Percentiles rank a stretch among this genome's conserved stretches.
phyloP scores from a whole-genome alignment of 1,140 invertebrate genomes.

The Lordiphosa stackelbergi region DNA sequence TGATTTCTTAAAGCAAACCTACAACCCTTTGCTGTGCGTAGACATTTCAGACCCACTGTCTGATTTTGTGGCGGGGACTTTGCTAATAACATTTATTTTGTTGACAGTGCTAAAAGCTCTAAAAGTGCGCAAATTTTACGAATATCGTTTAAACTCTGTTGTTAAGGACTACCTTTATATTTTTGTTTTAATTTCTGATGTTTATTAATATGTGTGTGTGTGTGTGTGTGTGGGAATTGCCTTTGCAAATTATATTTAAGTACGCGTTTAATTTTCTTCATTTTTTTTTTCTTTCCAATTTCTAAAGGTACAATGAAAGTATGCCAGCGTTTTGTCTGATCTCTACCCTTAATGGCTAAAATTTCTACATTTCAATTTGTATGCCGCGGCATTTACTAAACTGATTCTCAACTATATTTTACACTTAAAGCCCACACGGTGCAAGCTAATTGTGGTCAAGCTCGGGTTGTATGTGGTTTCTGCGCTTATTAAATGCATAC shows the following conservation, averaged over 20 bases:
- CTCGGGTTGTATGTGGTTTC: slow-evolving; percentile 63
- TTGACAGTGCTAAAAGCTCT: slow-evolving; percentile 71
- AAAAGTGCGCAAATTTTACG: slow-evolving; percentile 65
- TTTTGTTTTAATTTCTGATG: slow-evolving; percentile 9
- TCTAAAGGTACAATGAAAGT: too few species aligned
- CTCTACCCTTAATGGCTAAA: too few species aligned
- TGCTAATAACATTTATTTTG: slow-evolving; percentile 62
- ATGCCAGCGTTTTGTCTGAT: too few species aligned
- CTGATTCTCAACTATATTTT: not conserved
- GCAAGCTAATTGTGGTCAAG: slow-evolving; percentile 27
- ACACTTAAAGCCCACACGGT: too few species aligned
- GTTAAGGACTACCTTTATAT: slow-evolving; percentile 7
- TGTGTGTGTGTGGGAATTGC: slow-evolving; percentile 10
- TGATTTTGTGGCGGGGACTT: not conserved
- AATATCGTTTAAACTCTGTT: slow-evolving; percentile 31
- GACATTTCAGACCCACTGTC: not conserved
- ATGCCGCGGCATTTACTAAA: too few species aligned
- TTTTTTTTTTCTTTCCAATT: not conserved
- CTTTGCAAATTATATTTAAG: slow-evolving; percentile 25
- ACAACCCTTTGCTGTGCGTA: not conserved
- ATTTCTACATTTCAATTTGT: too few species aligned
- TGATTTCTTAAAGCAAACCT: not conserved
- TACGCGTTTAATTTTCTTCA: slow-evolving; percentile 6
- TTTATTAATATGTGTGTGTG: slow-evolving; percentile 28
- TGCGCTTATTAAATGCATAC: slow-evolving; percentile 66